Evolutionary conservation across 2,888 invertebrate species (phyloP).

Genomic region (Calliphora vomitoria): DNA sequence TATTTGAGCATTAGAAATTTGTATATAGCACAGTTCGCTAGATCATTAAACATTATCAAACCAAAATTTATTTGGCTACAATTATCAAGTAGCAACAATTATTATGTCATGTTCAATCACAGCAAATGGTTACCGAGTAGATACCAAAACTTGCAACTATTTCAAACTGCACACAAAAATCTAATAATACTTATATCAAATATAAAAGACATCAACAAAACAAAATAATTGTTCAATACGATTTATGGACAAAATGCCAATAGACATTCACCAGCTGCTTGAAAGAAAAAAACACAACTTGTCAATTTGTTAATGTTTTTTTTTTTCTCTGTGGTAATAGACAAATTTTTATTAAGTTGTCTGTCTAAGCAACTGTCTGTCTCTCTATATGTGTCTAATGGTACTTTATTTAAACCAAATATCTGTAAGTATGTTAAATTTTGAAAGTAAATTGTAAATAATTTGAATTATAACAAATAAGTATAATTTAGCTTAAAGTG

Average conservation of each 20-base stretch:
- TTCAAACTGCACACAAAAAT: background rate
- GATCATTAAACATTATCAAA: too few relatives aligned
- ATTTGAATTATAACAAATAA: constrained; percentile 41
- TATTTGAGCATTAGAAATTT: too few relatives aligned
- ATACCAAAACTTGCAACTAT: too few relatives aligned
- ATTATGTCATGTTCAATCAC: too few relatives aligned
- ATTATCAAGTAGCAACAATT: background rate
- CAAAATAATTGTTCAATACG: background rate
- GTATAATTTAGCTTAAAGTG: constrained; percentile 26
- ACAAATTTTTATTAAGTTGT: constrained; percentile 12
- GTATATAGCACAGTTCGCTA: too few relatives aligned
- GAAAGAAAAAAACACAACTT: background rate
- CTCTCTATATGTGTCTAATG: background rate
- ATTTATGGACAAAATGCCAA: constrained; percentile 10
- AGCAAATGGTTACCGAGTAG: too few relatives aligned
- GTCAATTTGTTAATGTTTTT: background rate
- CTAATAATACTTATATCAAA: too few relatives aligned
- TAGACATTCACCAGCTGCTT: background rate
- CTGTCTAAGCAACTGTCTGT: background rate
- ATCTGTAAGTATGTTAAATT: background rate
- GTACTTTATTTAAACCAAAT: too few relatives aligned
- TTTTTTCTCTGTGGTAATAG: background rate
- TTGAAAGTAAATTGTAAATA: constrained; percentile 39
- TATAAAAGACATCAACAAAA: background rate
- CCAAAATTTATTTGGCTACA: background rate